Percentiles rank a stretch among this genome's conserved stretches.
Conservation (phyloP, 2,888 invertebrate species). For the Troilus luridus region DNA sequence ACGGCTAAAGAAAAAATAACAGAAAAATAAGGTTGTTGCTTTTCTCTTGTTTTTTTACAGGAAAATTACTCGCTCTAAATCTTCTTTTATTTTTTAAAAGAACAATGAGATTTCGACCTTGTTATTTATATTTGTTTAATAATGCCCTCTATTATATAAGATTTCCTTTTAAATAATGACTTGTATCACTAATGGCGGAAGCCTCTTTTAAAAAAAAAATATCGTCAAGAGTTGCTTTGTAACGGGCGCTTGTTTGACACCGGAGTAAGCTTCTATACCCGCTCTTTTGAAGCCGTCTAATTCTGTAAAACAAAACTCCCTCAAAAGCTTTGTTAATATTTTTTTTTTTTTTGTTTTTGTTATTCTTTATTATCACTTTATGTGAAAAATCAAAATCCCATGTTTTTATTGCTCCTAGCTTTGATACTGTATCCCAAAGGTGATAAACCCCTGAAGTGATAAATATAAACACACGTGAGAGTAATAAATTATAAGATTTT, state of each 20-base stretch:
- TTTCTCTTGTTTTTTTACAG: background rate
- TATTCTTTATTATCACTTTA: background rate
- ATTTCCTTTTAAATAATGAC: slow-evolving; percentile 1
- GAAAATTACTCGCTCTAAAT: slow-evolving; percentile 2
- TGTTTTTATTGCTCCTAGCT: background rate
- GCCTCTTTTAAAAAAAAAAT: background rate
- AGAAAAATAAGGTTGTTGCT: background rate
- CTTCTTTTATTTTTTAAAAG: background rate
- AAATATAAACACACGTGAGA: background rate
- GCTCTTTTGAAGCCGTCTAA: background rate
- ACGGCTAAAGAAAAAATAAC: background rate
- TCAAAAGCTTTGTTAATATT: background rate
- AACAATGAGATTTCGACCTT: background rate
- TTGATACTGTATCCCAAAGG: background rate
- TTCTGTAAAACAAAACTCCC: slow-evolving; percentile 31
- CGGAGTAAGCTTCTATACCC: slow-evolving; percentile 27
- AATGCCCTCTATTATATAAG: slow-evolving; percentile 14
- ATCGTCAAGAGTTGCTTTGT: background rate
- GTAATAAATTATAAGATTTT: no score
- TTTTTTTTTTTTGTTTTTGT: background rate
- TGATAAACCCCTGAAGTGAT: background rate
- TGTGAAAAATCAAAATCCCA: background rate
- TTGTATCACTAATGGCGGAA: background rate
- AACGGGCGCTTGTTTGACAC: slow-evolving; percentile 12
- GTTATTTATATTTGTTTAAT: slow-evolving; percentile 18